A percentile compares a stretch with the other conserved stretches of the same genome.
Conservation (phyloP, 2,888 invertebrate species). For the Mayetiola destructor region DNA sequence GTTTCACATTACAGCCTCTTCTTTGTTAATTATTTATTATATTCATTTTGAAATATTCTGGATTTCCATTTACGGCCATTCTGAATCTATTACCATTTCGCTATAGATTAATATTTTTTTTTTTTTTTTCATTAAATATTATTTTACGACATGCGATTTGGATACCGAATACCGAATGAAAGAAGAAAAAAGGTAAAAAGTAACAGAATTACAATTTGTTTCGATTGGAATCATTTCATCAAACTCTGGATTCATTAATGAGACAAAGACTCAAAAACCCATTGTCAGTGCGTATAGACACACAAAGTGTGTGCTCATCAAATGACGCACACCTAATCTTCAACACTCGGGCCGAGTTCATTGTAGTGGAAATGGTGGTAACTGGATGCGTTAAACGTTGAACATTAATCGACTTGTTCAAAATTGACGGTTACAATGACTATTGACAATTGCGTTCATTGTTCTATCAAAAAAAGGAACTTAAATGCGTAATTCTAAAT, state of each 20-base stretch:
- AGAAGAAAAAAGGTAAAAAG: constrained; percentile 1
- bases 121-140: not conserved
- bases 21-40: not conserved
- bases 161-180: not conserved
- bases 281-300: not conserved
- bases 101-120: no score
- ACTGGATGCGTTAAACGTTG: not conserved
- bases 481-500: no score
- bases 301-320: not conserved
- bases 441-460: constrained; percentile 7
- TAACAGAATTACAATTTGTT: constrained; percentile 10
- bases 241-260: no score
- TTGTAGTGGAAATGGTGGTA: not conserved
- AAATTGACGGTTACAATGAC: constrained; percentile 5
- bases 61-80: constrained; percentile 2
- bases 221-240: no score
- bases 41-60: no score
- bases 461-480: no score
- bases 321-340: constrained; percentile 9
- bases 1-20: not conserved
- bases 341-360: not conserved
- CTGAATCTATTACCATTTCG: constrained; percentile 4
- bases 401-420: constrained; percentile 7
- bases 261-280: no score
- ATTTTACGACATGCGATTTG: constrained; percentile 6